Evolutionary conservation across 2,888 invertebrate genomes (phyloP).

Genomic region (Temnothorax unifasciatus): DNA sequence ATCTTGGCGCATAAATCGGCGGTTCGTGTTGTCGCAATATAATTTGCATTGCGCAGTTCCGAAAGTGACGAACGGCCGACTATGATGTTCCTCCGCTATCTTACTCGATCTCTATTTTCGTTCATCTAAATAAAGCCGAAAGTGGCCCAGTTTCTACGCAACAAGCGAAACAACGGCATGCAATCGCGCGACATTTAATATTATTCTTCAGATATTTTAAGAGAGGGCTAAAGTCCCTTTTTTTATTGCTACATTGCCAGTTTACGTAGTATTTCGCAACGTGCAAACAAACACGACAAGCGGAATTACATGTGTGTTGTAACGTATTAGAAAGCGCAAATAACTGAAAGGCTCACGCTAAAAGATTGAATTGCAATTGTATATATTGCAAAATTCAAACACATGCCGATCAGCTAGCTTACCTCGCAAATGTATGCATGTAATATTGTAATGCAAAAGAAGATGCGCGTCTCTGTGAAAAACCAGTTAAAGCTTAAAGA

Average conservation of each 20-base stretch:
- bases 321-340: background rate
- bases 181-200: conserved; percentile 76
- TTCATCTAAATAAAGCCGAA: conserved; percentile 84
- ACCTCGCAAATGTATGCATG: background rate
- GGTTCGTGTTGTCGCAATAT: conserved; percentile 60
- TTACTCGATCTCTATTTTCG: conserved; percentile 79
- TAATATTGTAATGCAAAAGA: background rate
- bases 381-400: conserved; percentile 7
- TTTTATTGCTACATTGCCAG: conserved; percentile 11
- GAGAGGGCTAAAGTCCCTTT: background rate
- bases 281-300: background rate
- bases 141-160: conserved; percentile 80
- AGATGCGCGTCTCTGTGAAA: background rate
- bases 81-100: conserved; percentile 64
- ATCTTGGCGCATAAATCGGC: conserved; percentile 25
- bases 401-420: background rate
- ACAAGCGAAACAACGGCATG: conserved; percentile 75
- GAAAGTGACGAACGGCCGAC: conserved; percentile 62
- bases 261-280: conserved; percentile 7
- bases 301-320: background rate
- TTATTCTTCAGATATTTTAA: conserved; percentile 76
- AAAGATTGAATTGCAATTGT: background rate
- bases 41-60: conserved; percentile 71
- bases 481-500: background rate
- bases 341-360: background rate